Conservation (phyloP, 2,888 invertebrate genomes). For the Criorhina ranunculi region DNA sequence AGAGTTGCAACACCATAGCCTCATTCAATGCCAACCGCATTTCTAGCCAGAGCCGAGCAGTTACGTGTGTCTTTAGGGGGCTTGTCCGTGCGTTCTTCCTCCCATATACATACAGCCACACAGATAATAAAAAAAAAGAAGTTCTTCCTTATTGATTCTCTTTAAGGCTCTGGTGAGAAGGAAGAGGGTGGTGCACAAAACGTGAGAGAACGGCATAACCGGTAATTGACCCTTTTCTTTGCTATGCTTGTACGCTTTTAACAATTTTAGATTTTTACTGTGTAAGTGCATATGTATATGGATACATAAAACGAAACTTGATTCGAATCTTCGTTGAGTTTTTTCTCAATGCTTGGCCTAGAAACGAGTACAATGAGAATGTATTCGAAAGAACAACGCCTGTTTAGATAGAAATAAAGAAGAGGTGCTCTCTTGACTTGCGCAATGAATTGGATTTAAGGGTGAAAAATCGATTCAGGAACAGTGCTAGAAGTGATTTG, state of each 20-base stretch:
- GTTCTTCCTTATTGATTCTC: constrained; percentile 4
- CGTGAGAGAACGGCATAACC: constrained; percentile 34
- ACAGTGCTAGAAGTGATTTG: too few species aligned
- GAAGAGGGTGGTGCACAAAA: background rate
- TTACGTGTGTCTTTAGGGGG: constrained; percentile 51
- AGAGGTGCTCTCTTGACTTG: constrained; percentile 42
- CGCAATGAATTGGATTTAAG: constrained; percentile 32
- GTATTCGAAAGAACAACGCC: constrained; percentile 13
- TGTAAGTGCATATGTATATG: background rate
- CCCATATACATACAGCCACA: background rate
- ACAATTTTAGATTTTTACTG: constrained; percentile 27
- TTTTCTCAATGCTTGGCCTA: constrained; percentile 40
- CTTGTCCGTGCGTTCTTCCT: constrained; percentile 44
- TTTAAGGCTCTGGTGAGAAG: background rate
- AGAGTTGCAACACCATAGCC: constrained; percentile 28
- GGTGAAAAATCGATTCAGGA: constrained; percentile 60
- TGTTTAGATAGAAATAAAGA: background rate
- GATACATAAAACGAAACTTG: constrained; percentile 35
- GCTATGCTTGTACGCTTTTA: constrained; percentile 11
- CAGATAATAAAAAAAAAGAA: background rate
- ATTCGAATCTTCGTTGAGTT: constrained; percentile 57
- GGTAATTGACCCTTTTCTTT: constrained; percentile 58
- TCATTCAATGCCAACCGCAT: constrained; percentile 40
- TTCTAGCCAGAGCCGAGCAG: constrained; percentile 13
- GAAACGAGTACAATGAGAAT: constrained; percentile 10